phyloP scores from a whole-genome alignment of 1,140 invertebrate species.

The Drosophila triauraria region DNA sequence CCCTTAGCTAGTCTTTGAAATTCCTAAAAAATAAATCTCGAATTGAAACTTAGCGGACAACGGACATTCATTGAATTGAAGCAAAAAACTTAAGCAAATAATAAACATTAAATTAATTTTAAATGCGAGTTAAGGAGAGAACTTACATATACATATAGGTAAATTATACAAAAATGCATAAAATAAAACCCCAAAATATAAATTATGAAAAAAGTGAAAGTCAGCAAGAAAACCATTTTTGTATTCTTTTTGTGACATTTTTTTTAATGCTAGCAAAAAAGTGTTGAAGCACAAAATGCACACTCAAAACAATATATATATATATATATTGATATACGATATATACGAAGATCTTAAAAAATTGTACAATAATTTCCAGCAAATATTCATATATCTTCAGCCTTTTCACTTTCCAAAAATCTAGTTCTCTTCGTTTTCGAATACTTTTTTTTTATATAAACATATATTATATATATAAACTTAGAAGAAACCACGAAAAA shows the following conservation, averaged over 20 bases:
- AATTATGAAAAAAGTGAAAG: constrained; percentile 5
- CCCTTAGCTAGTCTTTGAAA: constrained; percentile 71
- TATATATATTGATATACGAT: constrained; percentile 18
- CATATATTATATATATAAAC: constrained; percentile 12
- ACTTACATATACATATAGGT: constrained; percentile 50
- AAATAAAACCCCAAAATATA: constrained; percentile 17
- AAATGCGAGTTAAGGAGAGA: constrained; percentile 17
- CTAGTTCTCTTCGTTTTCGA: constrained; percentile 36
- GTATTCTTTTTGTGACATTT: constrained; percentile 24
- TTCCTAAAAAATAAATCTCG: constrained; percentile 52
- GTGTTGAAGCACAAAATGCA: constrained; percentile 67
- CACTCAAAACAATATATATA: constrained; percentile 51
- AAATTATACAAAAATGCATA: constrained; percentile 67
- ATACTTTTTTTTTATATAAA: constrained; percentile 41
- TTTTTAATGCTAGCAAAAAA: constrained; percentile 30
- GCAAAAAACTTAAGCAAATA: constrained; percentile 45
- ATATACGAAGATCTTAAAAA: constrained; percentile 56
- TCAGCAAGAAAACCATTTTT: constrained; percentile 13
- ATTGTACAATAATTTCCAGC: constrained; percentile 71
- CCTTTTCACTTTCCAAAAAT: constrained; percentile 35
- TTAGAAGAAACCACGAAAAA: constrained; percentile 50
- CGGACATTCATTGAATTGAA: constrained; percentile 78
- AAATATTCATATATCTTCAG: constrained; percentile 47
- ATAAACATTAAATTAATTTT: constrained; percentile 31
- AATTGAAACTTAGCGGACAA: constrained; percentile 72